Base-by-base conservation (phyloP, 1,140 invertebrate species). In the Rhopalosiphum padi region DNA sequence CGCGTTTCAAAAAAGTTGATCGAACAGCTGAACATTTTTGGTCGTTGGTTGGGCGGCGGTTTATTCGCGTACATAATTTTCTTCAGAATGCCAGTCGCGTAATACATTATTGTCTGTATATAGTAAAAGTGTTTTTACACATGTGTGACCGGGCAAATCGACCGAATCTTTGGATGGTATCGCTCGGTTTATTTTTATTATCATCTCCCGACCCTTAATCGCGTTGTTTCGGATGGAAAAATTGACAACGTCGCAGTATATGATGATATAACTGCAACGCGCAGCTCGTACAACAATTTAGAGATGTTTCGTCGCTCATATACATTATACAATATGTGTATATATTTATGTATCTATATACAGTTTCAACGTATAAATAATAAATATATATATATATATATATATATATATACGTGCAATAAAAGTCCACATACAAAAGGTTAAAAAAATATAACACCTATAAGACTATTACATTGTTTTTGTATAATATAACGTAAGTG, bases 61-160 rank as follows among this genome's bases (percentile, higher is more conserved):
- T 68, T 68, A 68, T 15, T 85, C 35, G 43, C 7, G 43, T 87
- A n/a, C 30, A 48, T 48, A 48, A 87, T 48, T 87, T 87, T 48
- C 43, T 21, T 87, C 30, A 46, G 43, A 87, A 87, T 87, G 43
- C 11, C 35, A 53, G 86, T 88, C 46, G 46, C 21, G 87, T 51
- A 43, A 88, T 88, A 51, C 8, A 51, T 88, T 83, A 83, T 83
- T 88, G n/a, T 88, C 3, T 30, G 22, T 86, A 43, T 43, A 25
- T 43, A 23, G 87, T n/a, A n/a, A 48, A 88, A 88, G 87, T 88
- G 46, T 88, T 88, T 88, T 51, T 51, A 88, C 87, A 53, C 87
- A 53, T 25, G 87, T 88, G 87, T 53, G 46, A 51, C 87, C 46
- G 87, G 18, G 21, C 30, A 88, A 88, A 88, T 88, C 87, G 48